Percentiles rank a stretch among this genome's conserved stretches.
Conservation (phyloP, 2,888 invertebrate species). For the Ophioninae sp. region DNA sequence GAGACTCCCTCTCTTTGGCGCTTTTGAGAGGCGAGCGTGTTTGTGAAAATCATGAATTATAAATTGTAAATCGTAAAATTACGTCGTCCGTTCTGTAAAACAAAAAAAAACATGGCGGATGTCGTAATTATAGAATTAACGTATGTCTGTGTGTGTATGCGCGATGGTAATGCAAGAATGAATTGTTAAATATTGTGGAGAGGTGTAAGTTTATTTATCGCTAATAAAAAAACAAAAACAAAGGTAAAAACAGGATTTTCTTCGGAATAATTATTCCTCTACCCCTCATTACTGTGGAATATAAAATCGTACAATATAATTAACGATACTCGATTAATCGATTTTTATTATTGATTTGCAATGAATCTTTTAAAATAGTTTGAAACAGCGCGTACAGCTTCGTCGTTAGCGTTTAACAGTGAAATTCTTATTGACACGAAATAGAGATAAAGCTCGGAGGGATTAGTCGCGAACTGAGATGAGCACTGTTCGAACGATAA, state of each 20-base stretch:
- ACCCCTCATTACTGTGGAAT: not conserved
- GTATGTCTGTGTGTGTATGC: conserved; percentile 78
- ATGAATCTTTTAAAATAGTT: conserved; percentile 77
- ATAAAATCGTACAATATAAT: not conserved
- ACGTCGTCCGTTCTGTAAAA: conserved; percentile 46
- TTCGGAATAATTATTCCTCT: not conserved
- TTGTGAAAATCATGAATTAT: conserved; percentile 24
- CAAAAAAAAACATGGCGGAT: conserved; percentile 19
- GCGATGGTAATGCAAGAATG: conserved; percentile 77
- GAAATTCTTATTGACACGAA: conserved; percentile 64
- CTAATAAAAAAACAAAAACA: conserved; percentile 77
- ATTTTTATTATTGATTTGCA: conserved; percentile 75
- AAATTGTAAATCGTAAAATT: conserved; percentile 46
- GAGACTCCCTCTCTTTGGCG: conserved; percentile 41
- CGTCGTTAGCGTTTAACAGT: conserved; percentile 73
- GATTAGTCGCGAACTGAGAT: conserved; percentile 33
- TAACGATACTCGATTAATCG: not conserved
- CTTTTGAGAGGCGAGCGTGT: conserved; percentile 54
- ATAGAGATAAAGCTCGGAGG: conserved; percentile 59
- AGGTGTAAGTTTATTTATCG: conserved; percentile 81
- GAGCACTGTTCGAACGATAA: conserved; percentile 27
- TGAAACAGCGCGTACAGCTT: conserved; percentile 74
- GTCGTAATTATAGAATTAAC: conserved; percentile 39
- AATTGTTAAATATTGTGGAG: conserved; percentile 80
- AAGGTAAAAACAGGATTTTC: not conserved